phyloP scores from a whole-genome alignment of 2,797 vertebrate species.

The Phrynocephalus vlangalii region DNA sequence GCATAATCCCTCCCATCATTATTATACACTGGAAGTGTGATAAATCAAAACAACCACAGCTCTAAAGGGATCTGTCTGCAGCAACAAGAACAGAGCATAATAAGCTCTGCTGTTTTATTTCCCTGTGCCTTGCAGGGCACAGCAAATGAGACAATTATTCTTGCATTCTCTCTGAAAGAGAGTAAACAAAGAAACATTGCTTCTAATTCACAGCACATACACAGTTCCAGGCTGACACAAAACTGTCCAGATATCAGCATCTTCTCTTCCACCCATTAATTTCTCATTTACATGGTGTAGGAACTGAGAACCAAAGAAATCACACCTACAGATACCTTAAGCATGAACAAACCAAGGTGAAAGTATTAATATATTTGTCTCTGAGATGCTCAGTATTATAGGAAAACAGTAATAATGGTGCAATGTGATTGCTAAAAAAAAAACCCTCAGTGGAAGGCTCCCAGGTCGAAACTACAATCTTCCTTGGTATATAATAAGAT shows the following conservation, averaged over 20 bases:
- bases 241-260: constrained; percentile 25
- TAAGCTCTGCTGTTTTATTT: neutral
- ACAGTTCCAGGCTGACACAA: neutral
- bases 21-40: neutral
- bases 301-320: neutral
- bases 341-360: neutral
- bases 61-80: neutral
- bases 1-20: neutral
- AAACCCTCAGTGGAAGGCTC: too few species aligned
- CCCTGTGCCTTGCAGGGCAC: constrained; percentile 1
- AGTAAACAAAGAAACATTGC: constrained; percentile 2
- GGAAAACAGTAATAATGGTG: neutral
- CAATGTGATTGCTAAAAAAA: neutral
- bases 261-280: neutral
- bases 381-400: neutral
- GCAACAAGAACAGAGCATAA: constrained; percentile 1
- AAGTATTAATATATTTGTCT: neutral
- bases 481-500: too few species aligned
- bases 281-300: constrained; percentile 17
- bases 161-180: neutral
- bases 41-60: neutral
- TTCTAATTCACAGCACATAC: accelerated
- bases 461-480: too few species aligned
- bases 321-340: neutral
- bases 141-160: constrained; percentile 5